phyloP scores from a whole-genome alignment of 2,888 invertebrate genomes.

The Sericinus montela region DNA sequence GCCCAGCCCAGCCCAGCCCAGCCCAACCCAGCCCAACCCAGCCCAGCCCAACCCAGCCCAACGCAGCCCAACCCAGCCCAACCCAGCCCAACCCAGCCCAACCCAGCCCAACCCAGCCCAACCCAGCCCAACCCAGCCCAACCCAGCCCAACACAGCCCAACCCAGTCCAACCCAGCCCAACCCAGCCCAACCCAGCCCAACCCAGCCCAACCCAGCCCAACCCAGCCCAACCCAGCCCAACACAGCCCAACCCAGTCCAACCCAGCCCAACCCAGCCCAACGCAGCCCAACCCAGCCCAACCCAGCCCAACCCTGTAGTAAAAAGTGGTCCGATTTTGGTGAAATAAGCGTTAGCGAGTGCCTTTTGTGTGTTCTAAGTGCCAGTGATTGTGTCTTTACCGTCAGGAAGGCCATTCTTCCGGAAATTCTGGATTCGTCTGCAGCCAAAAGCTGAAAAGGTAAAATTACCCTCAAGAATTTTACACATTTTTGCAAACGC shows the following conservation, averaged over 20 bases:
- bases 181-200: neutral
- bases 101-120: neutral
- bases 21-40: neutral
- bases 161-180: neutral
- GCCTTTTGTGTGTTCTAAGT: too few species aligned
- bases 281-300: too few species aligned
- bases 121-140: neutral
- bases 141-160: neutral
- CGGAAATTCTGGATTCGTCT: too few species aligned
- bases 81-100: neutral
- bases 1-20: neutral
- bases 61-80: neutral
- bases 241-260: neutral
- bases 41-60: neutral
- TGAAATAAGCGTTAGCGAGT: too few species aligned
- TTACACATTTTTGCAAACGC: too few species aligned
- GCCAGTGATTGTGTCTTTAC: too few species aligned
- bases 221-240: neutral
- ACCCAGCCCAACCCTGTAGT: too few species aligned
- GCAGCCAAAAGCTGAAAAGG: too few species aligned
- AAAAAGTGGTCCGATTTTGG: too few species aligned
- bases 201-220: neutral
- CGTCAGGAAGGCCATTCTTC: too few species aligned
- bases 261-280: neutral
- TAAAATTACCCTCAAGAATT: too few species aligned